Conservation (phyloP, 2,888 invertebrate species). For the Leptinotarsa haldemani region DNA sequence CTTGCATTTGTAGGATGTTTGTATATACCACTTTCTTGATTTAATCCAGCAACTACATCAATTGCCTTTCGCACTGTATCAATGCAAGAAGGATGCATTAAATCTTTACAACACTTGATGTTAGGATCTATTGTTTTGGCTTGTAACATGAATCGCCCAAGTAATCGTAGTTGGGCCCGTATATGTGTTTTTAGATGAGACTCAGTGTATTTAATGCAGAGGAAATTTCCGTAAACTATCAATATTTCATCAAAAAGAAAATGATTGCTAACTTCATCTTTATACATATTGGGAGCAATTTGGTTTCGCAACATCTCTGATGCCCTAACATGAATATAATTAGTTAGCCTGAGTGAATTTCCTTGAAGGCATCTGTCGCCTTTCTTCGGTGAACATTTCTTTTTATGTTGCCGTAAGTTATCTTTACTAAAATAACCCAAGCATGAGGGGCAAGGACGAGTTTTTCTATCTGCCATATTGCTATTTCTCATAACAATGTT, state of each 20-base stretch:
- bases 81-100: constrained; percentile 22
- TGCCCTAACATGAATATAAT: constrained; percentile 18
- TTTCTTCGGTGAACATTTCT: constrained; percentile 25
- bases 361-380: constrained; percentile 22
- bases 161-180: constrained; percentile 23
- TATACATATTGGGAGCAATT: not conserved
- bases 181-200: constrained; percentile 24
- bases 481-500: constrained; percentile 7
- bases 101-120: constrained; percentile 17
- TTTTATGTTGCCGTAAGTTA: constrained; percentile 23
- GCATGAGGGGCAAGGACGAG: constrained; percentile 22
- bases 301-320: constrained; percentile 15
- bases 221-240: constrained; percentile 24
- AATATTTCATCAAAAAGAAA: constrained; percentile 28
- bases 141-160: constrained; percentile 23
- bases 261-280: constrained; percentile 22
- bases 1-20: constrained; percentile 26
- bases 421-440: constrained; percentile 28
- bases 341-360: constrained; percentile 10
- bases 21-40: constrained; percentile 16
- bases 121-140: constrained; percentile 12
- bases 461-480: not conserved
- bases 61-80: constrained; percentile 22
- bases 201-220: constrained; percentile 22
- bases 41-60: constrained; percentile 25